phyloP scores from a whole-genome alignment of 1,140 invertebrate genomes.

The Physella acuta region DNA sequence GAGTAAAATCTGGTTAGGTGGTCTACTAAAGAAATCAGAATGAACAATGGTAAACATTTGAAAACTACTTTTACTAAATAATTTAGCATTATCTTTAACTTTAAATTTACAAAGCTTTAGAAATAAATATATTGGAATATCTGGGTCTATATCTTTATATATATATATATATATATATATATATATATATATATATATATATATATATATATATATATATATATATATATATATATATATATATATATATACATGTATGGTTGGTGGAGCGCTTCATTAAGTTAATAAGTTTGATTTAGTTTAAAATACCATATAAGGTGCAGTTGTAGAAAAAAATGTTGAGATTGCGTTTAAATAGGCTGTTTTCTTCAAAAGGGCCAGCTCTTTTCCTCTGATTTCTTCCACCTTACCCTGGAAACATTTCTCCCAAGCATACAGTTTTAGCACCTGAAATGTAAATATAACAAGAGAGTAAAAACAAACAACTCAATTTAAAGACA shows the following conservation, averaged over 20 bases:
- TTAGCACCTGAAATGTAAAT: slow-evolving; percentile 36
- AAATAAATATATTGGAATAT: not conserved
- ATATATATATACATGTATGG: no score
- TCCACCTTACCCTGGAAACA: slow-evolving; percentile 58
- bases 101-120: not conserved
- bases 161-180: no score
- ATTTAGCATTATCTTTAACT: not conserved
- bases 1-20: no score
- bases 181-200: no score
- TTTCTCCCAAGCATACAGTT: slow-evolving; percentile 48
- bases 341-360: not conserved
- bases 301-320: slow-evolving; percentile 1
- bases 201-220: no score
- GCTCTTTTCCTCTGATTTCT: slow-evolving; percentile 54
- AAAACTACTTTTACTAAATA: no score
- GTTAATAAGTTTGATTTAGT: no score
- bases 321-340: not conserved
- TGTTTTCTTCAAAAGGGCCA: slow-evolving; percentile 40
- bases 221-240: no score
- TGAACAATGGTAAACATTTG: no score
- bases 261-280: no score
- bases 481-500: no score
- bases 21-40: no score
- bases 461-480: not conserved
- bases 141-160: not conserved